phyloP scores from a whole-genome alignment of 2,888 invertebrate species.

The Girardia tigrina region DNA sequence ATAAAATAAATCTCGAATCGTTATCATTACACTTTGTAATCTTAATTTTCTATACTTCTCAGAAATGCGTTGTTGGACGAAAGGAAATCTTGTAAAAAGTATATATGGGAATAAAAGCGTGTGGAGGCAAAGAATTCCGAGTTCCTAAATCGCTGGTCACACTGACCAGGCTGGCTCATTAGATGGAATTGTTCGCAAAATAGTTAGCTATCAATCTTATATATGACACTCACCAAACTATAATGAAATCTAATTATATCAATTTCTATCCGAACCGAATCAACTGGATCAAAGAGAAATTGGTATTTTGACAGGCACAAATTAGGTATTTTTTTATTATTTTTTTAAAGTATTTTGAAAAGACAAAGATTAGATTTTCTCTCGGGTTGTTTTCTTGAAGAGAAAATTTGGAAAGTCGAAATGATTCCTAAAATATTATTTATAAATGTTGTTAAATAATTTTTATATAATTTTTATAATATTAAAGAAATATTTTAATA shows the following conservation, averaged over 20 bases:
- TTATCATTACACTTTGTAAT: constrained; percentile 12
- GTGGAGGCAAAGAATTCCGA: neutral
- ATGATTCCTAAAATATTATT: too few relatives aligned
- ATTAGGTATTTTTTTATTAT: neutral
- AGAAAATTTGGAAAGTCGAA: too few relatives aligned
- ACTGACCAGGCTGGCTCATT: constrained; percentile 12
- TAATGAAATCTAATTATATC: constrained; percentile 19
- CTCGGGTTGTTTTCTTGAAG: too few relatives aligned
- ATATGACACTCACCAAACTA: constrained; percentile 11
- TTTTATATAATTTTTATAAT: too few relatives aligned
- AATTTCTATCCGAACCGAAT: constrained; percentile 13
- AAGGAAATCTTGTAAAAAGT: neutral
- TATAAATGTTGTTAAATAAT: too few relatives aligned
- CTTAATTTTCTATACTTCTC: constrained; percentile 9
- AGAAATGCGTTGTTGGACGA: neutral
- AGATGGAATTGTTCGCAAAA: constrained; percentile 16
- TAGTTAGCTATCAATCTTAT: constrained; percentile 23
- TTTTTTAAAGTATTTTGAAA: too few relatives aligned
- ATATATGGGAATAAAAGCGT: neutral
- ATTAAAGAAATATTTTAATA: too few relatives aligned
- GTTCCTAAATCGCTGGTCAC: neutral
- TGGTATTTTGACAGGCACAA: constrained; percentile 12
- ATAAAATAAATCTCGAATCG: neutral
- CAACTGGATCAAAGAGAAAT: constrained; percentile 23
- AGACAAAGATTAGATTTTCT: too few relatives aligned